Base-by-base conservation (phyloP, 2,113 vertebrate genomes). In the Lucifuga dentata region DNA sequence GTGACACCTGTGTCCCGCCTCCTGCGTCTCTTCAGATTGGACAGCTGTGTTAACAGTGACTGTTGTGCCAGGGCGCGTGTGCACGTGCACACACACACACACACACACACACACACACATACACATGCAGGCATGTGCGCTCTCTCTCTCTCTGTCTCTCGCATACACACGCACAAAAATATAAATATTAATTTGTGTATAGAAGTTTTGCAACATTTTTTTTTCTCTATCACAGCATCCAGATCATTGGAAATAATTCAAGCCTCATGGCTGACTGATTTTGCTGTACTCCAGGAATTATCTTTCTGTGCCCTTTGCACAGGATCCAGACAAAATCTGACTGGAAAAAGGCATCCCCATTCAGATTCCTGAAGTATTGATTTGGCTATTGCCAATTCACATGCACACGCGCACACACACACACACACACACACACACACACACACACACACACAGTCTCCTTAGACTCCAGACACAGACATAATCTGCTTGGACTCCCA, bases 1-100 rank as follows among this genome's bases (percentile, higher is more conserved):
- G 69, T 81, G 76, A 84, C 86, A 90, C 84, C 81, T 87, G 86
- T 83, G 87, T 84, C 80, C 79, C 51, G 39, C 79, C 86, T 80
- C 74, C 72, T 85, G 69, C 64, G 75, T 81, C 68, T 88, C 75
- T 83, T 77, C 79, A 78, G 79, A 79, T 86, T 86, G 79, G 84
- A 88, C 89, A 90, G 89, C 89, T 90, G 81, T 84, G 74, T 81
- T 81, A 86, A 91, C 76, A 84, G 57, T 60, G 68, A 53, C 39
- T 20, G 19, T 44, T 44, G 35, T 82, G 83, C 81, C 79, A 82
- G 48, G 57, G 50, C 60, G 21, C 50, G 20, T 75, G 58, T 50
- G 68, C 1, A 45, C 45, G 50, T 29, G 41, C 3, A 68, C 33
- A 43, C 65, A 67, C 40, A 49, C 43, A 67, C 26, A 41, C 53